These are phyloP conservation scores for Drosophila merina DNA, from an alignment of 2,888 invertebrate genomes.

Conservation along the genomic window DNA sequence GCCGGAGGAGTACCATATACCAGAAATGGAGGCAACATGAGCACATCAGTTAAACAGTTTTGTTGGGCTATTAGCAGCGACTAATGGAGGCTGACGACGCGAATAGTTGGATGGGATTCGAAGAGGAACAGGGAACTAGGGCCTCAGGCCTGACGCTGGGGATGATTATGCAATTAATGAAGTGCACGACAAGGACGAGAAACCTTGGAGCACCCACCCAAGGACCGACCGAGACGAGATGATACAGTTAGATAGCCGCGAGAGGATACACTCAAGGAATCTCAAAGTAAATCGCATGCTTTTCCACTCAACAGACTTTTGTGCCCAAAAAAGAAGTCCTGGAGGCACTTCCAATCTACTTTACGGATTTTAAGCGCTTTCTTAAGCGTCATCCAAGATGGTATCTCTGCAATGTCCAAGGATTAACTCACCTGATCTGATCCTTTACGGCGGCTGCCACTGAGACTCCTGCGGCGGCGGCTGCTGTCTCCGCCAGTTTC, in stretches of 20 bases:
- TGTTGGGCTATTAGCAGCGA: conserved; percentile 60
- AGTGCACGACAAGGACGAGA: conserved; percentile 40
- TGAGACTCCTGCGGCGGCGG: conserved; percentile 58
- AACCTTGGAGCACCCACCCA: conserved; percentile 1
- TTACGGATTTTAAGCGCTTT: neutral
- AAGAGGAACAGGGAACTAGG: neutral
- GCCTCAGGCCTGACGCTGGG: conserved; percentile 8
- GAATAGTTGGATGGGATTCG: conserved; percentile 8
- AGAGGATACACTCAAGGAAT: neutral
- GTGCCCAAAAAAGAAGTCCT: neutral
- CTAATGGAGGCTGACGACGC: conserved; percentile 66
- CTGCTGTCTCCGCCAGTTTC: conserved; percentile 64
- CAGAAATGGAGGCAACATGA: conserved; percentile 42
- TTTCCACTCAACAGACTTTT: neutral
- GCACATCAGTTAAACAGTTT: conserved; percentile 69
- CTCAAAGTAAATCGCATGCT: neutral
- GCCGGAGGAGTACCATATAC: conserved; percentile 8
- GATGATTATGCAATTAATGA: conserved; percentile 68
- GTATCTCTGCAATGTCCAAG: too few relatives aligned
- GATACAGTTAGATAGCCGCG: conserved; percentile 23
- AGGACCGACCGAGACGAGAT: conserved; percentile 7
- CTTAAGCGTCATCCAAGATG: too few relatives aligned
- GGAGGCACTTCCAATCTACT: neutral
- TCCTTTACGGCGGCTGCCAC: conserved; percentile 28
- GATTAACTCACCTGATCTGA: conserved; percentile 48